A percentile compares a stretch with the other conserved stretches of the same genome.
Evolutionary conservation across 1,140 invertebrate genomes (phyloP).

Genomic region (Sinella curviseta): DNA sequence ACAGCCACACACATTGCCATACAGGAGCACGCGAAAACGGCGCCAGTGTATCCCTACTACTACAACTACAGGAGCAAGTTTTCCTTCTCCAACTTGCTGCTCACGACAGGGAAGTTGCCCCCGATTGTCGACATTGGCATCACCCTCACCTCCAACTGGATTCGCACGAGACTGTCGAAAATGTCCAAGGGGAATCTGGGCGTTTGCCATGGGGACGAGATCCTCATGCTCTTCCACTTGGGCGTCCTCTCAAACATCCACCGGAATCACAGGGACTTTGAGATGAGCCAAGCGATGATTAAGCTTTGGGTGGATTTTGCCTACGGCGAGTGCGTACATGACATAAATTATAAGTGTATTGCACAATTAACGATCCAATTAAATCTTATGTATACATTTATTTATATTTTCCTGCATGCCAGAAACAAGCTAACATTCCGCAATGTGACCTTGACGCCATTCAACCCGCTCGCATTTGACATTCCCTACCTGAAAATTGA

Average conservation of each 20-base stretch:
- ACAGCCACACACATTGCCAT: not conserved
- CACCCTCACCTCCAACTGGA: not conserved
- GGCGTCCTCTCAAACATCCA: constrained; percentile 20
- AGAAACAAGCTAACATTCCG: not conserved
- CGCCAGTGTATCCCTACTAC: constrained; percentile 29
- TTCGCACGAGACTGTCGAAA: not conserved
- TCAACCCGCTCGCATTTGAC: not conserved
- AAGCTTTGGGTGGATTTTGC: constrained; percentile 32
- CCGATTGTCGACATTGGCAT: constrained; percentile 3
- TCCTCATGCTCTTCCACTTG: constrained; percentile 18
- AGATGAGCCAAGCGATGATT: constrained; percentile 22
- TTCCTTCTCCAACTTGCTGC: constrained; percentile 6
- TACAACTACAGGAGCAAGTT: constrained; percentile 24
- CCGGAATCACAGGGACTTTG: constrained; percentile 14
- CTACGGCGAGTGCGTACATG: constrained; percentile 13
- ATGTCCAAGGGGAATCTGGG: not conserved
- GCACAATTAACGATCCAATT: not conserved
- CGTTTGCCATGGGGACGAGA: constrained; percentile 27
- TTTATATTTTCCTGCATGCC: not conserved
- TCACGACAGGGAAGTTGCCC: not conserved
- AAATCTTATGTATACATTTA: not conserved
- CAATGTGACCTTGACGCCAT: not conserved
- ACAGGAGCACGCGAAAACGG: not conserved
- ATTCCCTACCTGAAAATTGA: constrained; percentile 6
- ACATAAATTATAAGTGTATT: not conserved